Conservation (phyloP, 2,797 vertebrate species). For the Carcharodon carcharias region DNA sequence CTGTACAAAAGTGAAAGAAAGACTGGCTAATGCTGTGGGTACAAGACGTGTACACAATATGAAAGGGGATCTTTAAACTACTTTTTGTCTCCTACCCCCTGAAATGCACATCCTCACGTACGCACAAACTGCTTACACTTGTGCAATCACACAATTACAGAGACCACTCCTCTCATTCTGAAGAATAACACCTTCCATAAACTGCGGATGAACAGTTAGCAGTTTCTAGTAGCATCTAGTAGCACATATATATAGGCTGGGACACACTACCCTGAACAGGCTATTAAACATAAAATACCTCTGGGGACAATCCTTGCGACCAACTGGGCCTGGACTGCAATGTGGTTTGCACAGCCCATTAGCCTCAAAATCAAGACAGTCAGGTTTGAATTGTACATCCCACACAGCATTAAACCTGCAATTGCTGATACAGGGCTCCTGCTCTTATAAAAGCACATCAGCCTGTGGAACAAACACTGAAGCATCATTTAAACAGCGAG, state of each 20-base stretch:
- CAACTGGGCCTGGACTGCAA: background rate
- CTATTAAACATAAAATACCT: background rate
- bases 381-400: background rate
- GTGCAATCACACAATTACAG: background rate
- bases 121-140: too few species aligned
- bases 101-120: too few species aligned
- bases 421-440: background rate
- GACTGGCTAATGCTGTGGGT: too few species aligned
- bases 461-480: too few species aligned
- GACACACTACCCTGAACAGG: background rate
- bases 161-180: background rate
- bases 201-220: background rate
- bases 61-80: too few species aligned
- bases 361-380: background rate
- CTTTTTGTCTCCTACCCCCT: too few species aligned
- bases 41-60: too few species aligned
- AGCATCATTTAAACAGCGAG: background rate
- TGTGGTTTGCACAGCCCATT: background rate
- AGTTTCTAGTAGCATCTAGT: background rate
- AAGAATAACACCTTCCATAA: background rate
- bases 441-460: background rate
- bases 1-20: too few species aligned
- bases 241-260: background rate
- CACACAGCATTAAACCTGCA: background rate
- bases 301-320: background rate